Evolutionary conservation across 2,113 vertebrate genomes (phyloP).

Genomic region (Glaucidium brasilianum): DNA sequence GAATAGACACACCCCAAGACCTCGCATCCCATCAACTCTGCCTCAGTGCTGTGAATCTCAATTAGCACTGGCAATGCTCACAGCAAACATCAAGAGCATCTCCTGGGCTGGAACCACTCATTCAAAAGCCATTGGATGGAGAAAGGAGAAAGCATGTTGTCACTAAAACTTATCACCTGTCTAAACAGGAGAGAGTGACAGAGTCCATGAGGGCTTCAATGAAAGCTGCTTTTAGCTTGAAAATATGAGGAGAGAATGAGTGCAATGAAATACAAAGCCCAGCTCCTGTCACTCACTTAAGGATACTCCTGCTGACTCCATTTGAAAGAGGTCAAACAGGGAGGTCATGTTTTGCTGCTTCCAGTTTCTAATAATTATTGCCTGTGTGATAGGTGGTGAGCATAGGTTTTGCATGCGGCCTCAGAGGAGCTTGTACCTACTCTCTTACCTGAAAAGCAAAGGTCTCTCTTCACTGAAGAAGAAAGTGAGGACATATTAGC

Average conservation of each 20-base stretch:
- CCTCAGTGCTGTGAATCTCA: background rate
- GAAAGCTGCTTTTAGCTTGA: background rate
- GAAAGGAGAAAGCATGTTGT: background rate
- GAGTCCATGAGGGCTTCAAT: background rate
- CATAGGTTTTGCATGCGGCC: fast-evolving
- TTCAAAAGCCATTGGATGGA: background rate
- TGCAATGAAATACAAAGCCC: fast-evolving
- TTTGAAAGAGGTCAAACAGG: background rate
- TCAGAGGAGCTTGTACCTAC: background rate
- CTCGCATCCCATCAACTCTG: background rate
- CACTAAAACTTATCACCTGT: background rate
- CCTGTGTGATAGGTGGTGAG: background rate
- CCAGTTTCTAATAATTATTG: background rate
- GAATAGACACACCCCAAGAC: background rate
- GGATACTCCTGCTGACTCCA: fast-evolving
- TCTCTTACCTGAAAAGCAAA: background rate
- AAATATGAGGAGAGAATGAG: background rate
- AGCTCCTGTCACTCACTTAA: background rate
- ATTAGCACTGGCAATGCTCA: fast-evolving
- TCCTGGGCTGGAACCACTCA: background rate
- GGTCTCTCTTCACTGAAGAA: background rate
- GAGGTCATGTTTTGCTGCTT: background rate
- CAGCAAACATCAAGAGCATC: background rate
- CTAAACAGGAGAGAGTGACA: background rate
- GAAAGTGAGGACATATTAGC: fast-evolving